phyloP scores from a whole-genome alignment of 1,140 invertebrate genomes.

The Hirudo medicinalis region DNA sequence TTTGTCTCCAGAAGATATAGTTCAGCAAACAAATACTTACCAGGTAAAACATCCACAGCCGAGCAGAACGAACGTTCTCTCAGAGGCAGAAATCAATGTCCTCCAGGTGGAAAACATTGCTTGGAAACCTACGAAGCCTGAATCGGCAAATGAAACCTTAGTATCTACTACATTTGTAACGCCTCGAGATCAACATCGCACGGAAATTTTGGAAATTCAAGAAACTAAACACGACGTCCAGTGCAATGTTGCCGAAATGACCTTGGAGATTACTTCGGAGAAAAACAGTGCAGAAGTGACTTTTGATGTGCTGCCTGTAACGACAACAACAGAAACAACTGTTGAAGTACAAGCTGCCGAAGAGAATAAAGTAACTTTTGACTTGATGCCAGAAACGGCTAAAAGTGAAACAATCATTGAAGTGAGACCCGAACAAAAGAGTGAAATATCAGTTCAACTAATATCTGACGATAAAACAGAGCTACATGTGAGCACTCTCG shows the following conservation, averaged over 20 bases:
- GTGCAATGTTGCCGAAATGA: no score
- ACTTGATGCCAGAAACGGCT: background rate
- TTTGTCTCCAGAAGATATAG: background rate
- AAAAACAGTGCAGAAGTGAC: no score
- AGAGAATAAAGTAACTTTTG: background rate
- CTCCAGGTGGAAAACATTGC: background rate
- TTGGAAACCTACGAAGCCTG: background rate
- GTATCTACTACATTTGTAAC: no score
- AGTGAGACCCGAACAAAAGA: background rate
- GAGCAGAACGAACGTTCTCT: background rate
- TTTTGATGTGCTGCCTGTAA: no score
- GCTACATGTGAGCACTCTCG: background rate
- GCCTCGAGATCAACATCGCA: no score
- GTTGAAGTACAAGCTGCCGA: constrained; percentile 6
- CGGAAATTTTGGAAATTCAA: no score
- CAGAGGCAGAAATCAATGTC: constrained; percentile 4
- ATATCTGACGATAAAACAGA: background rate
- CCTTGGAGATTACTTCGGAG: no score
- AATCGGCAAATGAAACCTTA: background rate
- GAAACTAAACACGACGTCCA: no score
- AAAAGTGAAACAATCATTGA: constrained; percentile 3
- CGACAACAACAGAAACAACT: background rate
- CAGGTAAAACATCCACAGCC: constrained; percentile 7
- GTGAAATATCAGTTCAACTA: background rate
- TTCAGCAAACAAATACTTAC: background rate